phyloP scores from a whole-genome alignment of 2,113 vertebrate genomes.

The Sula dactylatra region DNA sequence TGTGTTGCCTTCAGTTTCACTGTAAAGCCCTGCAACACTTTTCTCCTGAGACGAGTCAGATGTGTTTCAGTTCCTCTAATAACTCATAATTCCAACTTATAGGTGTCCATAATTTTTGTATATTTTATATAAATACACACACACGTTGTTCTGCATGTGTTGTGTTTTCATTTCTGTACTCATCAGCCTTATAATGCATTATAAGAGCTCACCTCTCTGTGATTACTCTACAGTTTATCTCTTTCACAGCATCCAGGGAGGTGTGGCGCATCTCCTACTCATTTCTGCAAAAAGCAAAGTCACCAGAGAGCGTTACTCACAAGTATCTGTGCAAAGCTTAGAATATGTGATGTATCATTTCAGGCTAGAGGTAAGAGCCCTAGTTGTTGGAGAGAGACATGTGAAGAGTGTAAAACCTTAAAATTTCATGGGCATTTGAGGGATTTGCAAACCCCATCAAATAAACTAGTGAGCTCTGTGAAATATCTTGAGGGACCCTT shows the following conservation, averaged over 20 bases:
- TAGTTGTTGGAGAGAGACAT: neutral
- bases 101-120: neutral
- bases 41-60: neutral
- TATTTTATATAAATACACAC: neutral
- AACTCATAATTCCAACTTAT: neutral
- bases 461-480: neutral
- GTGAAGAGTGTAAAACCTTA: neutral
- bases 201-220: neutral
- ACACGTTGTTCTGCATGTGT: neutral
- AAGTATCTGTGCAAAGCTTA: neutral
- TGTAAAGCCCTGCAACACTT: neutral
- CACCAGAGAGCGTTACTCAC: neutral
- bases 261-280: neutral
- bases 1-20: neutral
- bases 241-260: neutral
- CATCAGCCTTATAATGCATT: neutral
- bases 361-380: neutral
- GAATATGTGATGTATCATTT: neutral
- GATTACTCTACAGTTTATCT: neutral
- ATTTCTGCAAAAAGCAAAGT: neutral
- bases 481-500: neutral
- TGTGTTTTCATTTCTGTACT: neutral
- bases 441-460: neutral
- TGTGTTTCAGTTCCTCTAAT: neutral
- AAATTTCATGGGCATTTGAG: neutral